Percentiles rank a stretch among this genome's conserved stretches.
phyloP scores from a whole-genome alignment of 2,888 invertebrate species.

The Xestia c-nigrum region DNA sequence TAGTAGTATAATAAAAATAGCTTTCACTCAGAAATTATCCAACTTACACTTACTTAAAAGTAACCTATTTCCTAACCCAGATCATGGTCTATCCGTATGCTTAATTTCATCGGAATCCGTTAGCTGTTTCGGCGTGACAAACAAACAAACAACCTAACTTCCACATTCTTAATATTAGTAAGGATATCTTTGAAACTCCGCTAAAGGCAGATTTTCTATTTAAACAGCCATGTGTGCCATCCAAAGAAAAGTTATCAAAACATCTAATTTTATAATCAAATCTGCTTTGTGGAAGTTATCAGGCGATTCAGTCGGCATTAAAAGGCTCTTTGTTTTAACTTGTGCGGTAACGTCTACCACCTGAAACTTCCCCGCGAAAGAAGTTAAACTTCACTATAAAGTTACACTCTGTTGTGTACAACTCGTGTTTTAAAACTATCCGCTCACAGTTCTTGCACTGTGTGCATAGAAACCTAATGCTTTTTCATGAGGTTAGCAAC shows the following conservation, averaged over 20 bases:
- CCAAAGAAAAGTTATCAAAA: background rate
- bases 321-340: constrained; percentile 38
- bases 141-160: background rate
- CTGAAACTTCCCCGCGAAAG: constrained; percentile 22
- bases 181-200: background rate
- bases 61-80: background rate
- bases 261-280: background rate
- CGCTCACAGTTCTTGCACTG: background rate
- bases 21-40: background rate
- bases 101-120: background rate
- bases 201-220: background rate
- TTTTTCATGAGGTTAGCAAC: background rate
- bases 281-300: constrained; percentile 9
- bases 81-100: background rate
- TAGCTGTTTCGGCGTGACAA: background rate
- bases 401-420: constrained; percentile 18
- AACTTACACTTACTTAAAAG: background rate
- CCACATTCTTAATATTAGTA: background rate
- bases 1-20: background rate
- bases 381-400: constrained; percentile 33
- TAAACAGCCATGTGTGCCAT: background rate
- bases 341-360: constrained; percentile 24
- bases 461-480: background rate
- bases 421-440: constrained; percentile 36
- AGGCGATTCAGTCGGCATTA: constrained; percentile 2